Evolutionary conservation across 2,113 vertebrate genomes (phyloP).

Genomic region (Marcusenius ussheri): DNA sequence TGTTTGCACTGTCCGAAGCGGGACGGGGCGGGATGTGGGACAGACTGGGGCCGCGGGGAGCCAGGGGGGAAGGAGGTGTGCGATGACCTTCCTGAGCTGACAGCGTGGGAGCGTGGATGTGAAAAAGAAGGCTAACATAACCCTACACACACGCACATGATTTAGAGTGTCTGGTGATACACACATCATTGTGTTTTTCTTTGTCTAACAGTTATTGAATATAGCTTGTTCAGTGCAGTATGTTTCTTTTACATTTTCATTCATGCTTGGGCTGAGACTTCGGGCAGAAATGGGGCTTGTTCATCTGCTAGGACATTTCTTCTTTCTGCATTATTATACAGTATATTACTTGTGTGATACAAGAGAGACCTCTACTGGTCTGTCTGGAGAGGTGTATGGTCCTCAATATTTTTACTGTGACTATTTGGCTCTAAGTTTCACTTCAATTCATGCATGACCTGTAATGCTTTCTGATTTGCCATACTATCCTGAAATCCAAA

Average conservation of each 20-base stretch:
- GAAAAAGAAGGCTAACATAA: not conserved
- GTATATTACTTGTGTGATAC: not conserved
- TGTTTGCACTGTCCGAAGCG: not conserved
- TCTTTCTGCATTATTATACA: not conserved
- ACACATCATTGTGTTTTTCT: not conserved
- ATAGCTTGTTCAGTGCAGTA: not conserved
- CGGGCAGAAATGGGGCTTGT: not conserved
- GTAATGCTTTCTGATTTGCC: not conserved
- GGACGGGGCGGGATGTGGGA: not conserved
- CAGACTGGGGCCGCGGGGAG: not conserved
- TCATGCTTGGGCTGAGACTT: not conserved
- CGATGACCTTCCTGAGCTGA: constrained; percentile 16
- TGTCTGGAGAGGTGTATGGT: not conserved
- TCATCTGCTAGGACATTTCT: not conserved
- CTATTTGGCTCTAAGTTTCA: not conserved
- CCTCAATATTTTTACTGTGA: not conserved
- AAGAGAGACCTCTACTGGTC: constrained; percentile 9
- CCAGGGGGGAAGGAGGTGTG: not conserved
- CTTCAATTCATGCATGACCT: not conserved
- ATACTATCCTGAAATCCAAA: not conserved
- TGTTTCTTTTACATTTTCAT: not conserved
- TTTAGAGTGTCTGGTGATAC: not conserved
- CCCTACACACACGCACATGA: not conserved
- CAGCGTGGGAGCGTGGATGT: constrained; percentile 1
- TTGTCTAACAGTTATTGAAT: not conserved